These are phyloP conservation scores for Collichthys lucidus DNA, from an alignment of 2,113 vertebrate genomes.

Conservation along the genomic window DNA sequence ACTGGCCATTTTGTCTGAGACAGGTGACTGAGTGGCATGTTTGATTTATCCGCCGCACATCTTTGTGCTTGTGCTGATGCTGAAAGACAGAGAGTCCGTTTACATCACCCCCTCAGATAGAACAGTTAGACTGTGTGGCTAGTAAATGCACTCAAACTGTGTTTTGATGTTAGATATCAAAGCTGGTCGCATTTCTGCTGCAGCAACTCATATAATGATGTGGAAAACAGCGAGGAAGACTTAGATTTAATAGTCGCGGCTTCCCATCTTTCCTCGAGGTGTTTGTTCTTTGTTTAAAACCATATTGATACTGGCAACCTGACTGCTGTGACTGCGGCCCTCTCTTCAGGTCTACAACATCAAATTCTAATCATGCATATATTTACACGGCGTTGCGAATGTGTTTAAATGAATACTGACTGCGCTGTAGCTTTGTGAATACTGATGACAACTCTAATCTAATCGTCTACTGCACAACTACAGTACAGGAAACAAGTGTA, in stretches of 20 bases:
- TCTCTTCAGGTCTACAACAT: conserved; percentile 6
- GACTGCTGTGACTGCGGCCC: not conserved
- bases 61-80: conserved; percentile 33
- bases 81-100: conserved; percentile 23
- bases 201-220: not conserved
- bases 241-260: not conserved
- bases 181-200: not conserved
- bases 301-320: not conserved
- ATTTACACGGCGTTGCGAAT: conserved; percentile 27
- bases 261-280: not conserved
- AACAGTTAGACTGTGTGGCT: not conserved
- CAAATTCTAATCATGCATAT: conserved; percentile 40
- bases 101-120: conserved; percentile 3
- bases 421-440: conserved; percentile 38
- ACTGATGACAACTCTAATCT: conserved; percentile 31
- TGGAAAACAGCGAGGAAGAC: not conserved
- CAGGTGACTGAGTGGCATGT: conserved; percentile 45
- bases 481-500: conserved; percentile 28
- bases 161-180: conserved; percentile 29
- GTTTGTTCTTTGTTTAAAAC: not conserved
- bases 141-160: not conserved
- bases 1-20: conserved; percentile 57
- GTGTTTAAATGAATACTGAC: conserved; percentile 41
- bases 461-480: conserved; percentile 33
- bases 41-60: conserved; percentile 37